Percentiles rank a stretch among this genome's conserved stretches.
Conservation (phyloP, 2,113 vertebrate species). For the Amia ocellicauda region DNA sequence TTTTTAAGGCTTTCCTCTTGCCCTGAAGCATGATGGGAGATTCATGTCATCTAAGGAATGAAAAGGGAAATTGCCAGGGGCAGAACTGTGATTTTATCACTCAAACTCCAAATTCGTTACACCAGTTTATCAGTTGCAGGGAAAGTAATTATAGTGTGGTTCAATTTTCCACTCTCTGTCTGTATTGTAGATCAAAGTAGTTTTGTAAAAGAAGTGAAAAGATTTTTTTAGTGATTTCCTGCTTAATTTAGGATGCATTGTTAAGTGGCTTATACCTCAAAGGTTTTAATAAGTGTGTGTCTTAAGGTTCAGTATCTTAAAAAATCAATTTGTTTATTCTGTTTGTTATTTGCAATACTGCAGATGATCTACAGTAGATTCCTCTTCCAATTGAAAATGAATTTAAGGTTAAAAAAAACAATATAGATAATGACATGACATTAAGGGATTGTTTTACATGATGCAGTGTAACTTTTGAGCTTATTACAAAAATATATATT, state of each 20-base stretch:
- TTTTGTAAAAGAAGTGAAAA: constrained; percentile 51
- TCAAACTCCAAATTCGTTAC: constrained; percentile 88
- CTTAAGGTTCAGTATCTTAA: constrained; percentile 23
- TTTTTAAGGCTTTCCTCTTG: constrained; percentile 61
- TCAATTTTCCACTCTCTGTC: constrained; percentile 84
- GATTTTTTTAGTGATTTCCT: constrained; percentile 31
- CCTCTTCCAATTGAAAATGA: constrained; percentile 8
- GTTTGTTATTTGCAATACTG: background rate
- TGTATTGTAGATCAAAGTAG: constrained; percentile 82
- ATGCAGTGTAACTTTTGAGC: background rate
- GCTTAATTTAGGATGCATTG: constrained; percentile 30
- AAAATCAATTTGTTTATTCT: constrained; percentile 23
- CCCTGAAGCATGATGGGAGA: constrained; percentile 74
- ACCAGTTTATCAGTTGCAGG: constrained; percentile 83
- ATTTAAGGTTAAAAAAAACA: constrained; percentile 12
- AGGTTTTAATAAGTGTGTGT: constrained; percentile 28
- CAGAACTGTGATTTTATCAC: constrained; percentile 83
- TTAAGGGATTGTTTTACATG: constrained; percentile 1
- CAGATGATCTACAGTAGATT: background rate
- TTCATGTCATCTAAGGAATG: constrained; percentile 81
- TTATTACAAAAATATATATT: background rate
- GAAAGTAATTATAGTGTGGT: constrained; percentile 86
- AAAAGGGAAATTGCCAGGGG: constrained; percentile 75
- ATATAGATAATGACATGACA: constrained; percentile 1
- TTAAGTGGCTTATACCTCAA: constrained; percentile 29